Conservation (phyloP, 2,888 invertebrate genomes). For the Drosophila antonietae region DNA sequence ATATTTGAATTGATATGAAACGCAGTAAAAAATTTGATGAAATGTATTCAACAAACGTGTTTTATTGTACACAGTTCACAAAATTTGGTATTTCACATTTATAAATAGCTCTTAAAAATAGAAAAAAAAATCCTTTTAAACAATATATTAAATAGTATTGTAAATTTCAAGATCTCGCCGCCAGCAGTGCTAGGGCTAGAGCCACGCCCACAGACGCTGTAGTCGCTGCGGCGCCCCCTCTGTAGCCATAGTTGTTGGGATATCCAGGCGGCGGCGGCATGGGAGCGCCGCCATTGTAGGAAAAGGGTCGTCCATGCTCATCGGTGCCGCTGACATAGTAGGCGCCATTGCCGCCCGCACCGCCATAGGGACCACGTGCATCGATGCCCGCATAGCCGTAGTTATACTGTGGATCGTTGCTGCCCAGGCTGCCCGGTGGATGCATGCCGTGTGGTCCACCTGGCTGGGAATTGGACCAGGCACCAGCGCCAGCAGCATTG, state of each 20-base stretch:
- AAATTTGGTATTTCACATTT: slow-evolving; percentile 40
- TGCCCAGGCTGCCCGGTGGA: slow-evolving; percentile 58
- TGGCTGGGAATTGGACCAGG: slow-evolving; percentile 66
- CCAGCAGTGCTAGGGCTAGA: slow-evolving; percentile 34
- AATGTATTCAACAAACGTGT: slow-evolving; percentile 6
- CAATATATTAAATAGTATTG: not conserved
- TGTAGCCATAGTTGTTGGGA: slow-evolving; percentile 42
- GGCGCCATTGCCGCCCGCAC: slow-evolving; percentile 67
- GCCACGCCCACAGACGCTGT: slow-evolving; percentile 30
- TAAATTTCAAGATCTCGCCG: slow-evolving; percentile 16
- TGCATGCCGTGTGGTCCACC: slow-evolving; percentile 57
- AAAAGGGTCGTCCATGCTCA: slow-evolving; percentile 72
- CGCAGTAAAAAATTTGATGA: not conserved
- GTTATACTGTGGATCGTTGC: slow-evolving; percentile 60
- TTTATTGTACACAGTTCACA: slow-evolving; percentile 40
- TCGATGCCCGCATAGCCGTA: slow-evolving; percentile 71
- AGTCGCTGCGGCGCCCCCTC: slow-evolving; percentile 10
- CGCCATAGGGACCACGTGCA: slow-evolving; percentile 64
- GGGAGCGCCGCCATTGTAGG: slow-evolving; percentile 57
- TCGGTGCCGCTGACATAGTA: slow-evolving; percentile 71
- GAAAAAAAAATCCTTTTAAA: slow-evolving; percentile 40
- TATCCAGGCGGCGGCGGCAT: slow-evolving; percentile 46
- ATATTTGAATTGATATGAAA: not conserved
- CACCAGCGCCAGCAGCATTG: slow-evolving; percentile 53
- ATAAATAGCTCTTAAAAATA: slow-evolving; percentile 67